Base-by-base conservation (phyloP, 2,797 vertebrate species). In the Sebastolobus altivelis region DNA sequence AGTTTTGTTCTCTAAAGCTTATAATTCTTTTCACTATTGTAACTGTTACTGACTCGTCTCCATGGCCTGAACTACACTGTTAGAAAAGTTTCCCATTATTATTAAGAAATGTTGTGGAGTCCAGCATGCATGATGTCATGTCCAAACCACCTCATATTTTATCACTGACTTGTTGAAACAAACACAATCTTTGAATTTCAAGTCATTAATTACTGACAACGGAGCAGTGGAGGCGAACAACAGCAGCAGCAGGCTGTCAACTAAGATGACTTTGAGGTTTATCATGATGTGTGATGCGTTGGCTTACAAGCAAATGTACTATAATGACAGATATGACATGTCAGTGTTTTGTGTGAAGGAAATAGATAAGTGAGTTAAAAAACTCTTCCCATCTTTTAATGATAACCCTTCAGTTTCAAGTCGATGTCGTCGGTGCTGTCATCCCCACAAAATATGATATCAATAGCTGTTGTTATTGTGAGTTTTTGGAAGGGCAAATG, bases 191-290 rank as follows among this genome's bases (percentile, higher is more conserved):
- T 56, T 29, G 9, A 22, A 22, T 73, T 63, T 63, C 16, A 12
- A 62, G 40, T 72, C 58, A 69, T 65, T 46, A 67, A 71, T 77
- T 63, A 80, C 56, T 40, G 35, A 77, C 33, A 27, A 35, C 16
- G 71, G 55, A 55, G 46, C 8, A 59, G 55, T 4, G 56, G 31
- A 58, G 49, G 31, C 55, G 35, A 72, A 63, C 5, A 66, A 8
- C 52, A 40, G 81, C 56, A 69, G 65, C 56, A 68, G 18, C 56
- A 52, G 49, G 14, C 67, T 85, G 75, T 76, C 58, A 72, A 18
- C 59, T 56, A 5, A 22, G 37, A 38, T 13, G 31, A 63, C 56
- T 69, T 60, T 77, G 37, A 72, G 38, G 31, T 56, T 49, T 43
- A 27, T 77, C 33, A 68, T 66, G 37, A 67, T 37, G 27, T 69